A percentile compares a stretch with the other conserved stretches of the same genome.
phyloP scores from a whole-genome alignment of 2,888 invertebrate species.

The Adelphocoris suturalis region DNA sequence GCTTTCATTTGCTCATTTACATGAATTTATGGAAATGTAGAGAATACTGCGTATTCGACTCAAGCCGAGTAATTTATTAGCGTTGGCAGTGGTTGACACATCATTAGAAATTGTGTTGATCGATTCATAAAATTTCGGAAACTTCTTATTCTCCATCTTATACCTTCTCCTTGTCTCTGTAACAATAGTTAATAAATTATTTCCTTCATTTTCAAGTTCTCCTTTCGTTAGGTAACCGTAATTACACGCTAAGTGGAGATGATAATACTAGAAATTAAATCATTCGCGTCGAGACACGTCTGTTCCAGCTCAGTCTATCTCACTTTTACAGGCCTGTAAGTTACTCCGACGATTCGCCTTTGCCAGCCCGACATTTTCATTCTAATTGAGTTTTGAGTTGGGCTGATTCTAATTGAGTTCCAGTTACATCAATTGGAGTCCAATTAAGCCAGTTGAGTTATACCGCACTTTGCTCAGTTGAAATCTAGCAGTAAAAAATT shows the following conservation, averaged over 20 bases:
- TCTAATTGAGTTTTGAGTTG: conserved; percentile 39
- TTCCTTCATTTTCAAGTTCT: neutral
- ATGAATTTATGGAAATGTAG: too few relatives aligned
- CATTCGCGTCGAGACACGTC: conserved; percentile 27
- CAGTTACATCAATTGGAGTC: conserved; percentile 35
- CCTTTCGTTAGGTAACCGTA: neutral
- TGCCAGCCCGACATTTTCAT: conserved; percentile 9
- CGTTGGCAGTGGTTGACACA: too few relatives aligned
- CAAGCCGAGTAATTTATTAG: too few relatives aligned
- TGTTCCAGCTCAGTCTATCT: neutral
- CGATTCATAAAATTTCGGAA: too few relatives aligned
- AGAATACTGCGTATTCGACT: too few relatives aligned
- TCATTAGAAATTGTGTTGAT: too few relatives aligned
- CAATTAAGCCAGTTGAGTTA: conserved; percentile 22
- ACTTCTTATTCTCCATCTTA: too few relatives aligned
- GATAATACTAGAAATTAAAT: conserved; percentile 34
- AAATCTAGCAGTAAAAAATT: neutral
- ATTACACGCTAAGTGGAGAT: conserved; percentile 12
- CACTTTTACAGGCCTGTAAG: conserved; percentile 23
- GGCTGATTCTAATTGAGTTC: conserved; percentile 36
- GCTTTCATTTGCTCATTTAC: too few relatives aligned
- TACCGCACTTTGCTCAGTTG: conserved; percentile 4
- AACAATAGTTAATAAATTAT: neutral
- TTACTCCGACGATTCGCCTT: neutral
- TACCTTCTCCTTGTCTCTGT: too few relatives aligned